These are phyloP conservation scores for Tenualosa thibaudeaui DNA, from an alignment of 2,797 vertebrate genomes.

Conservation along the genomic window DNA sequence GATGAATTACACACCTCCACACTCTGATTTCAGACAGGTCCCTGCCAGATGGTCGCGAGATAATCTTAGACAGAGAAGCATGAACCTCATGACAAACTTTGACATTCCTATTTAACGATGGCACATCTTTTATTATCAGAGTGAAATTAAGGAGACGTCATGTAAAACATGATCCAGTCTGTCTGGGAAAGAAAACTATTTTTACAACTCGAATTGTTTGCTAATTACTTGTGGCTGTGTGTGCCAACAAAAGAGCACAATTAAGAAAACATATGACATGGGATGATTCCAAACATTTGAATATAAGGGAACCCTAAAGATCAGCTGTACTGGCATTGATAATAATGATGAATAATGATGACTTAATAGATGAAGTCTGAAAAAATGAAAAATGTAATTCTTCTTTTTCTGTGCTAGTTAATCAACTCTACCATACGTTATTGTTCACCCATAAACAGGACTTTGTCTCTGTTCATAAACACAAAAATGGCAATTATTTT, in stretches of 20 bases:
- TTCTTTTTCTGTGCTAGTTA: too few species aligned
- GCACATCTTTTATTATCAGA: slow-evolving; percentile 20
- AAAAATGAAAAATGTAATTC: neutral
- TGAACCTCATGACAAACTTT: slow-evolving; percentile 21
- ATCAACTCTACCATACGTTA: too few species aligned
- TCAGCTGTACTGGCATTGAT: neutral
- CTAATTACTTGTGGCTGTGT: neutral
- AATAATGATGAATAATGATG: neutral
- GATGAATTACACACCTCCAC: neutral
- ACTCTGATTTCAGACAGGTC: slow-evolving; percentile 8
- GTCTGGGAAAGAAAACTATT: slow-evolving; percentile 17
- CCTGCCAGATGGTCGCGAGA: neutral
- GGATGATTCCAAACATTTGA: neutral
- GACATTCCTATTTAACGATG: slow-evolving; percentile 16
- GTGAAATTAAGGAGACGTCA: neutral
- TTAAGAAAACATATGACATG: neutral
- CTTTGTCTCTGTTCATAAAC: neutral
- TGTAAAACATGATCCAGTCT: neutral
- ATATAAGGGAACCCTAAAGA: neutral
- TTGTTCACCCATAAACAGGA: too few species aligned
- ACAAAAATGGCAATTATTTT: too few species aligned
- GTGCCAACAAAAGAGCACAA: neutral
- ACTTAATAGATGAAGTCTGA: neutral
- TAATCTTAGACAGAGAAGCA: slow-evolving; percentile 14
- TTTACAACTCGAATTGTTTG: neutral